Evolutionary conservation across 1,140 invertebrate species (phyloP).

Genomic region (Lethocerus indicus): DNA sequence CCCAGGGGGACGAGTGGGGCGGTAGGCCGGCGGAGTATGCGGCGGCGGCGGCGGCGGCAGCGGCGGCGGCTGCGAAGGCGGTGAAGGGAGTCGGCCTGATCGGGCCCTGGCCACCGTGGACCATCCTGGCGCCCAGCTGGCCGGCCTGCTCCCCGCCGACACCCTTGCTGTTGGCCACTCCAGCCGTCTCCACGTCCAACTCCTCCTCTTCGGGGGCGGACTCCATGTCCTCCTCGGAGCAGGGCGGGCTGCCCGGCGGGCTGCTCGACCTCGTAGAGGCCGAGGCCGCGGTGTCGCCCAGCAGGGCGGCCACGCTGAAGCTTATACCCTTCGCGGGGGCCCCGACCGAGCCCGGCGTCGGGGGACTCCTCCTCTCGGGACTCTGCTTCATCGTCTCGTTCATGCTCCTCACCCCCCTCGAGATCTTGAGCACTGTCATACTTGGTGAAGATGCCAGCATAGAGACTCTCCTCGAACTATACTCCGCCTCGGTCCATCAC

Average conservation of each 20-base stretch:
- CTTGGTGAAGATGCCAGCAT: constrained; percentile 11
- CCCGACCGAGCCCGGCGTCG: constrained; percentile 18
- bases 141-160: constrained; percentile 8
- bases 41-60: constrained; percentile 19
- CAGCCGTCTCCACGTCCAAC: constrained; percentile 12
- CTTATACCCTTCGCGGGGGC: constrained; percentile 23
- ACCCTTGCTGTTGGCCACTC: too few species aligned
- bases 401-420: constrained; percentile 2
- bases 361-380: constrained; percentile 20
- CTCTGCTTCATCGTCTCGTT: too few species aligned
- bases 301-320: constrained; percentile 30
- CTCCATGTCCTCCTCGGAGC: constrained; percentile 2
- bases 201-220: constrained; percentile 8
- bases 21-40: constrained; percentile 16
- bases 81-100: constrained; percentile 22
- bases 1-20: constrained; percentile 13
- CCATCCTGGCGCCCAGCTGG: constrained; percentile 13
- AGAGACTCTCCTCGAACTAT: too few species aligned
- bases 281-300: constrained; percentile 28
- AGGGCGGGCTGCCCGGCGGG: not conserved
- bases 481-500: too few species aligned
- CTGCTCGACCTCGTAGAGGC: constrained; percentile 2
- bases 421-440: constrained; percentile 13
- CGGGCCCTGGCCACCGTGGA: constrained; percentile 14
- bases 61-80: constrained; percentile 17